Percentiles rank a stretch among this genome's conserved stretches.
Evolutionary conservation across 2,888 invertebrate genomes (phyloP).

Genomic region (Dynastes tityus): DNA sequence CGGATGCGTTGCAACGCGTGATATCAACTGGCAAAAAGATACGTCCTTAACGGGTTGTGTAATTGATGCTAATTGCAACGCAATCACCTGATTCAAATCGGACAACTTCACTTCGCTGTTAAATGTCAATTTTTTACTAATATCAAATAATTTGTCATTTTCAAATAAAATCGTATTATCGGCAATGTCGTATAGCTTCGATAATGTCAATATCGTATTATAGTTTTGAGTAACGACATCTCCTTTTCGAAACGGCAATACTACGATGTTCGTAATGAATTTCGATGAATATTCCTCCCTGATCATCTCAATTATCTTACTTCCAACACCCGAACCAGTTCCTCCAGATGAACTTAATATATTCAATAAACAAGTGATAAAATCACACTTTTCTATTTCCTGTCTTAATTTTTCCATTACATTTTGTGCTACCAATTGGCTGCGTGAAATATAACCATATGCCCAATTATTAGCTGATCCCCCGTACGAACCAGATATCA

Average conservation of each 20-base stretch:
- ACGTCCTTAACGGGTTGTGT: constrained; percentile 68
- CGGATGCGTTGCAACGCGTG: constrained; percentile 70
- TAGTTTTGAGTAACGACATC: constrained; percentile 73
- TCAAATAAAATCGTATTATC: constrained; percentile 70
- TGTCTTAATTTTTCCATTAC: constrained; percentile 67
- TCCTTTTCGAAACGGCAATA: constrained; percentile 71
- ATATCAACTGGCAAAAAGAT: constrained; percentile 64
- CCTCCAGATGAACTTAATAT: constrained; percentile 73
- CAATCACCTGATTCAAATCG: constrained; percentile 71
- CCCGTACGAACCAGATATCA: constrained; percentile 68
- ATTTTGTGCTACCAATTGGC: constrained; percentile 65
- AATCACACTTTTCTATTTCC: constrained; percentile 70
- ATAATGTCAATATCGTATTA: constrained; percentile 71
- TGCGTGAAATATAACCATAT: constrained; percentile 70
- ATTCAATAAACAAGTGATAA: constrained; percentile 69
- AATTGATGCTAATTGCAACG: constrained; percentile 70
- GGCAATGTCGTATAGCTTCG: constrained; percentile 68
- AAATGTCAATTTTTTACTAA: constrained; percentile 65
- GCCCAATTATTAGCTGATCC: constrained; percentile 75
- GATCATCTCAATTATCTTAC: constrained; percentile 68
- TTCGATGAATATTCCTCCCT: constrained; percentile 71
- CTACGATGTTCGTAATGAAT: constrained; percentile 67
- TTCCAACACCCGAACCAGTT: constrained; percentile 74
- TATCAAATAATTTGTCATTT: constrained; percentile 70
- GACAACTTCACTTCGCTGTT: constrained; percentile 61